Conservation (phyloP, 1,140 invertebrate genomes). For the Pogonomyrmex californicus region DNA sequence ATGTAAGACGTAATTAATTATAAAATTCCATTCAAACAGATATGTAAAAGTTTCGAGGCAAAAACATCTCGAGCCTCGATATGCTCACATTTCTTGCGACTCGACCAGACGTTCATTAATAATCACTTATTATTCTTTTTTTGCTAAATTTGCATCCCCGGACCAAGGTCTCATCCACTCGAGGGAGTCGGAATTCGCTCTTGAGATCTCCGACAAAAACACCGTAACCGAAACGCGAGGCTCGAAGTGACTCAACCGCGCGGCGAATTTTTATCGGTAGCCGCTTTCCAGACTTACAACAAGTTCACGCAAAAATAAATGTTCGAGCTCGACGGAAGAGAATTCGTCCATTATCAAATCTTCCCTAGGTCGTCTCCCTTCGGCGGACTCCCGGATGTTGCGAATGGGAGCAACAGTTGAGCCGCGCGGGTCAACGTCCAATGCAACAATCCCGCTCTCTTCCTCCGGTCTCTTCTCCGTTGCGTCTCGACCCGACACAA, state of each 20-base stretch:
- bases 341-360: slow-evolving; percentile 63
- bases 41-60: background rate
- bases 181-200: background rate
- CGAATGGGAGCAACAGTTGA: slow-evolving; percentile 78
- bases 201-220: background rate
- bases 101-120: background rate
- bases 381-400: slow-evolving; percentile 68
- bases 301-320: background rate
- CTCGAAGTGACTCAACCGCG: background rate
- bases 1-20: background rate
- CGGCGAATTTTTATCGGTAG: background rate
- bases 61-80: background rate
- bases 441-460: slow-evolving; percentile 54
- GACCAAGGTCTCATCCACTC: background rate
- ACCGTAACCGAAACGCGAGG: background rate
- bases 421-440: slow-evolving; percentile 75
- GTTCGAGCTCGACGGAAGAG: slow-evolving; percentile 57
- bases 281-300: background rate
- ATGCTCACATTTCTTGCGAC: background rate
- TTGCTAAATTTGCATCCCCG: background rate
- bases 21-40: background rate
- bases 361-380: slow-evolving; percentile 65
- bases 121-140: background rate
- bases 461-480: slow-evolving; percentile 39
- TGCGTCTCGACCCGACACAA: slow-evolving; percentile 40